Evolutionary conservation across 2,888 invertebrate genomes (phyloP), one percentile per base, ranked within the genome.

Genomic region (Drosophila monieri): DNA sequence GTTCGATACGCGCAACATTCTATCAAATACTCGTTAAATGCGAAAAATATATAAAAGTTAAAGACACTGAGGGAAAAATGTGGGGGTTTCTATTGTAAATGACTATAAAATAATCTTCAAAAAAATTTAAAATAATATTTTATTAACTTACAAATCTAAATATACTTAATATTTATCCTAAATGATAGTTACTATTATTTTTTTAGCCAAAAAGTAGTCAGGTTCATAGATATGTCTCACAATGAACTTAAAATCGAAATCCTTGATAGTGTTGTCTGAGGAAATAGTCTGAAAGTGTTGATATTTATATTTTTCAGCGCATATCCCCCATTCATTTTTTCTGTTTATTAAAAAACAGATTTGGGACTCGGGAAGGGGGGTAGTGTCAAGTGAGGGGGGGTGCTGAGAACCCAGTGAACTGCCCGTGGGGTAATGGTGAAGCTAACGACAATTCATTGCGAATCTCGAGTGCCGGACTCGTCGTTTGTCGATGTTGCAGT

Each of bases 1-100:
- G 73, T 84, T 80, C 84, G 44, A 74, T 78, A 76, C 64, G 67
- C 72, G 83, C 79, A 43, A 77, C 65, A 80, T 81, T 84, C 78
- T 77, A 80, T 71, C 65, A 75, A 69, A 43, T 57, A 27, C 77
- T 66, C 14, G 39, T 18, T 41, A 18, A 18, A 15, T 41, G 39
- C 10, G 39, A 41, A 70, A 44, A 54, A 53, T 60, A 47, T 47
- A 58, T 59, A 55, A 48, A 15, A 58, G 18, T 27, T 35, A 23
- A 32, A 12, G 39, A 39, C 60, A 61, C 9, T 21, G 47, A 35
- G 21, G 3, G 12, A 9, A 27, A 30, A 46, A 12, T 0, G 0
- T 23, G 4, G 21, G 21, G 3, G 21, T 23, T 23, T 23, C 21
- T 23, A 4, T 21, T 27, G 18, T 27, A 27, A 9, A 27, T 9